phyloP scores from a whole-genome alignment of 35 echinoderm and acorn worm genomes.

The Hemicentrotus pulcherrimus region DNA sequence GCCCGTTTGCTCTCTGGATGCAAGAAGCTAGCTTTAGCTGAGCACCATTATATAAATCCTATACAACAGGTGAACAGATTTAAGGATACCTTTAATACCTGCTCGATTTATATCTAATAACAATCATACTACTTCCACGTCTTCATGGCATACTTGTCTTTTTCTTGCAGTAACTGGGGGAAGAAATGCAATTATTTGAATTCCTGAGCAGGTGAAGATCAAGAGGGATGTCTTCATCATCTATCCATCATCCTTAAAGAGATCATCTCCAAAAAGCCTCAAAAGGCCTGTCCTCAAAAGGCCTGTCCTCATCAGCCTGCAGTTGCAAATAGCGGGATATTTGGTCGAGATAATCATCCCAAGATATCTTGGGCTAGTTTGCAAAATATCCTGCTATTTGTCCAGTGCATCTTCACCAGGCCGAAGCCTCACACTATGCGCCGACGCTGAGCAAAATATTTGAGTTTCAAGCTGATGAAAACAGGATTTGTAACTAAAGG shows the following conservation, averaged over 20 bases:
- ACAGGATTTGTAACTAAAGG: no score
- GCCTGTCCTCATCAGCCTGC: no score
- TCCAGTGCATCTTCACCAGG: no score
- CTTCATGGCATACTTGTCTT: not conserved
- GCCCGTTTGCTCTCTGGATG: not conserved
- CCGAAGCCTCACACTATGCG: no score
- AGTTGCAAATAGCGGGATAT: no score
- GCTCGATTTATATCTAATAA: not conserved
- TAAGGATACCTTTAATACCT: not conserved
- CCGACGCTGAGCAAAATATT: no score
- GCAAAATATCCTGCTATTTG: no score
- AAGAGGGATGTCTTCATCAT: not conserved
- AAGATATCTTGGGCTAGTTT: no score
- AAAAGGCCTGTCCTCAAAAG: no score
- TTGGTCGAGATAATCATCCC: no score
- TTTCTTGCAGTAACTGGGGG: not conserved
- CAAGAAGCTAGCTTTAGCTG: not conserved
- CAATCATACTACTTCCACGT: not conserved
- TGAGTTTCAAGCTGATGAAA: no score
- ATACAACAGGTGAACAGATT: not conserved
- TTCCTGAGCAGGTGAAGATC: not conserved
- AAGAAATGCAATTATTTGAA: not conserved
- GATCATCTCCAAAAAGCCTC: not conserved
- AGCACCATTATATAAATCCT: conserved; percentile 10
- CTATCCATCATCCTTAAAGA: not conserved